Percentiles rank a stretch among this genome's conserved stretches.
Evolutionary conservation across 2,888 invertebrate species (phyloP).

Genomic region (Acleris laterana): DNA sequence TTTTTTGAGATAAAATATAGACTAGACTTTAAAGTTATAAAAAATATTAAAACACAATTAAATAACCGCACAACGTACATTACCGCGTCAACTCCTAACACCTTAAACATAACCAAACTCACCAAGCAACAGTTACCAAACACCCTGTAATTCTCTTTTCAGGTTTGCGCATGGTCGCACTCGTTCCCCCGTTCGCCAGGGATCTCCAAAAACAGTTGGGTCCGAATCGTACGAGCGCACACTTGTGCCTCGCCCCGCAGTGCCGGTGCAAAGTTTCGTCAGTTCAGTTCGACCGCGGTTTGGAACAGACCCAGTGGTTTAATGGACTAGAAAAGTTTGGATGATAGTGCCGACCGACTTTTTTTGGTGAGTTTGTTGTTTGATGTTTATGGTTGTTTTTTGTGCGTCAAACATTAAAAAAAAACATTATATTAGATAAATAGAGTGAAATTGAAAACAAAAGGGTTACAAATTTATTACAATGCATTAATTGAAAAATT

Average conservation of each 20-base stretch:
- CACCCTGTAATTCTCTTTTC: neutral
- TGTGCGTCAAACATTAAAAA: neutral
- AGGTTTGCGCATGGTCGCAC: constrained; percentile 64
- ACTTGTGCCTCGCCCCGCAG: constrained; percentile 47
- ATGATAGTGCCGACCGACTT: constrained; percentile 9
- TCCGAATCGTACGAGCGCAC: constrained; percentile 49
- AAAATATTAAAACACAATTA: neutral
- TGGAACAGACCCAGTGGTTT: constrained; percentile 16
- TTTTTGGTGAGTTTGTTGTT: constrained; percentile 19
- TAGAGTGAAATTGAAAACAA: no score
- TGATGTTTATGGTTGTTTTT: neutral
- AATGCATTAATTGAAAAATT: no score
- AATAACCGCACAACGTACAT: neutral
- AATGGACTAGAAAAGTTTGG: constrained; percentile 20
- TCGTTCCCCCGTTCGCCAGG: constrained; percentile 47
- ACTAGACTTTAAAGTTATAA: no score
- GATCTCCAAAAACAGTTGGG: constrained; percentile 61
- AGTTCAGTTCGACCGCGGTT: constrained; percentile 44
- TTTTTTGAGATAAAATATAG: no score
- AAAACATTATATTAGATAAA: no score
- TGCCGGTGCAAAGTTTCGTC: constrained; percentile 55
- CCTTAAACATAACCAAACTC: neutral
- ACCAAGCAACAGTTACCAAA: constrained; percentile 6
- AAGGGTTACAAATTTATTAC: no score
- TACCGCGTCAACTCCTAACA: neutral